Evolutionary conservation across 2,113 vertebrate species (phyloP), one percentile per base, ranked within the genome.

Genomic region (Urocitellus parryii): DNA sequence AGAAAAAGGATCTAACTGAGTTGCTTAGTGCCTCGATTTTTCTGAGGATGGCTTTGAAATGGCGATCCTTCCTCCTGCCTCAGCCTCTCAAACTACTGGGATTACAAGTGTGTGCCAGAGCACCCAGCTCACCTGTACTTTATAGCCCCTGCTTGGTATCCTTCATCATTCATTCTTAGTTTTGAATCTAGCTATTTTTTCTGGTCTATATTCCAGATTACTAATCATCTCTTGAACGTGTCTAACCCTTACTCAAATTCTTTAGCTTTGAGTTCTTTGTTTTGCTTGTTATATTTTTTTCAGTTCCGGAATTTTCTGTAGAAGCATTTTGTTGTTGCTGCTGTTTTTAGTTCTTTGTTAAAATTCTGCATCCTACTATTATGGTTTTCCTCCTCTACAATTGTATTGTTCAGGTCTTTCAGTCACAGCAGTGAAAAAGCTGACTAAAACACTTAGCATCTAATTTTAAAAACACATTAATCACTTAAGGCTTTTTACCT

Each of bases 321-420:
- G 18, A 53, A 16, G 17, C 51, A 53, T 14, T 53, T 53, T 53
- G 3, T 53, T 14, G 51, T 53, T 53, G 51, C 14, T 53, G 51
- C 51, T 53, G 51, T 53, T 53, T 79, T 90, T n/a, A 84, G 24
- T 84, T 96, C 22, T 94, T 95, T 73, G 74, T 12, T 85, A 80
- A 86, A 74, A 91, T 65, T 87, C 37, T 92, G 12, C 17, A 37
- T 61, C 16, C 90, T 25, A 6, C 4, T 14, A 4, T 53, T 53
- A 53, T 53, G 51, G 51, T 53, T 53, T 20, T 56, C 56, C 17
- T 56, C 56, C 56, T 58, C 56, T 58, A 58, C 56, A 58, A 22
- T 24, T 58, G 20, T 58, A 20, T 20, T 58, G 56, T 58, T 58
- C 8, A 8, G 20, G 56, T 58, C 20, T 58, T 58, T 58, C 20